Evolutionary conservation across 2,888 invertebrate species (phyloP).

Genomic region (Euspilapteryx auroguttella): DNA sequence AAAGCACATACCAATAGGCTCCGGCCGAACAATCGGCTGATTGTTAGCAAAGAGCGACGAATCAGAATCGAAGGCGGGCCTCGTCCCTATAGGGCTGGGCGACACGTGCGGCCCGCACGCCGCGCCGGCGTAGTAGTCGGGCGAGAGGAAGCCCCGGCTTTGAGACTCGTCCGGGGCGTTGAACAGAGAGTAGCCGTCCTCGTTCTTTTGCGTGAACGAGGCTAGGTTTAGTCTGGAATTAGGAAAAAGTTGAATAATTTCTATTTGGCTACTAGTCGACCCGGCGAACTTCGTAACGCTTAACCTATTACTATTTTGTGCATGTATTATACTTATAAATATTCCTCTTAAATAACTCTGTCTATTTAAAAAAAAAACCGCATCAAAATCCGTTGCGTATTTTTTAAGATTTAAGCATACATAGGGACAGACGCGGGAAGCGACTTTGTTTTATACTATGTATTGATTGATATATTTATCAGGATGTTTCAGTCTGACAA

Average conservation of each 20-base stretch:
- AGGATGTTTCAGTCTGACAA: too few species aligned
- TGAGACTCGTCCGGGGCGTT: slow-evolving; percentile 29
- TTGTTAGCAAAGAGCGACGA: slow-evolving; percentile 34
- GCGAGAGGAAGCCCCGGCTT: slow-evolving; percentile 26
- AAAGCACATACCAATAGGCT: slow-evolving; percentile 24
- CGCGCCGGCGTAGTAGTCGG: slow-evolving; percentile 28
- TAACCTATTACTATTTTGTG: too few species aligned
- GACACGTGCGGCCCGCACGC: slow-evolving; percentile 32
- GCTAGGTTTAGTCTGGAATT: slow-evolving; percentile 36
- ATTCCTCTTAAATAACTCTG: too few species aligned
- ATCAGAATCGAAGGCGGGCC: slow-evolving; percentile 22
- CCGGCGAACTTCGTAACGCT: too few species aligned
- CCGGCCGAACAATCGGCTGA: slow-evolving; percentile 17
- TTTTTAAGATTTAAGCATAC: slow-evolving; percentile 12
- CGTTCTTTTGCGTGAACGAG: slow-evolving; percentile 46
- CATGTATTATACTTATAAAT: too few species aligned
- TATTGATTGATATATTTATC: slow-evolving; percentile 16
- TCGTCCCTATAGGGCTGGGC: slow-evolving; percentile 43
- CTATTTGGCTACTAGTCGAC: slow-evolving; percentile 15
- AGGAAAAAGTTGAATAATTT: slow-evolving; percentile 26
- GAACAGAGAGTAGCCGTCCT: slow-evolving; percentile 48
- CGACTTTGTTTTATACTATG: too few species aligned
- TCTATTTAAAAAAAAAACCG: too few species aligned
- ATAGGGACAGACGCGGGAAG: too few species aligned
- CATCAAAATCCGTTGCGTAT: too few species aligned